A percentile compares a stretch with the other conserved stretches of the same genome.
phyloP scores from a whole-genome alignment of 1,140 invertebrate species.

The Ephestia elutella region DNA sequence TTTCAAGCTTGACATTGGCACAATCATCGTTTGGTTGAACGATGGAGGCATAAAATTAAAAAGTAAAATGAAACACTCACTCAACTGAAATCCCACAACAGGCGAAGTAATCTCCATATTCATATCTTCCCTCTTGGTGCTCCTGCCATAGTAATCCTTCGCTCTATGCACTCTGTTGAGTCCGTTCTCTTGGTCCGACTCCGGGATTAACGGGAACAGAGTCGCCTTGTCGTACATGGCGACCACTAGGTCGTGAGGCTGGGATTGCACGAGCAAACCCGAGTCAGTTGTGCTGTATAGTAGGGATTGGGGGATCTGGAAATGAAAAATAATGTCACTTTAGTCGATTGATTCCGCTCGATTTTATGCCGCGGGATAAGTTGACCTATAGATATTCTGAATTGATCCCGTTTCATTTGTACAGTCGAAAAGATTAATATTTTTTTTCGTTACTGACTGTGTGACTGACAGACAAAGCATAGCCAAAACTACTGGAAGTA shows the following conservation, averaged over 20 bases:
- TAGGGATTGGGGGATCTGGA: slow-evolving; percentile 81
- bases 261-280: slow-evolving; percentile 32
- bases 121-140: slow-evolving; percentile 59
- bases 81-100: slow-evolving; percentile 54
- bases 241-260: slow-evolving; percentile 78
- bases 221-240: slow-evolving; percentile 81
- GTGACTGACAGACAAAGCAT: too few species aligned
- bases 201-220: slow-evolving; percentile 77
- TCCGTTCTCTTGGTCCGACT: slow-evolving; percentile 22
- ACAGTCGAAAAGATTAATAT: too few species aligned
- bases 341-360: background rate
- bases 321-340: slow-evolving; percentile 18
- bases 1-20: too few species aligned
- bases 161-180: slow-evolving; percentile 33
- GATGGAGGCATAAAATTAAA: too few species aligned
- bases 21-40: too few species aligned
- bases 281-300: slow-evolving; percentile 66
- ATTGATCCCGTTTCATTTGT: too few species aligned
- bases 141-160: slow-evolving; percentile 61
- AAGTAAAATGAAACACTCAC: too few species aligned
- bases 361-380: too few species aligned
- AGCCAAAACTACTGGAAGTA: too few species aligned
- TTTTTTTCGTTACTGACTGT: too few species aligned
- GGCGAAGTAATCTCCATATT: slow-evolving; percentile 64
- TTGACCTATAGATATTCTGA: too few species aligned